Conservation (phyloP, 2,797 vertebrate genomes). For the Ceryle rudis region DNA sequence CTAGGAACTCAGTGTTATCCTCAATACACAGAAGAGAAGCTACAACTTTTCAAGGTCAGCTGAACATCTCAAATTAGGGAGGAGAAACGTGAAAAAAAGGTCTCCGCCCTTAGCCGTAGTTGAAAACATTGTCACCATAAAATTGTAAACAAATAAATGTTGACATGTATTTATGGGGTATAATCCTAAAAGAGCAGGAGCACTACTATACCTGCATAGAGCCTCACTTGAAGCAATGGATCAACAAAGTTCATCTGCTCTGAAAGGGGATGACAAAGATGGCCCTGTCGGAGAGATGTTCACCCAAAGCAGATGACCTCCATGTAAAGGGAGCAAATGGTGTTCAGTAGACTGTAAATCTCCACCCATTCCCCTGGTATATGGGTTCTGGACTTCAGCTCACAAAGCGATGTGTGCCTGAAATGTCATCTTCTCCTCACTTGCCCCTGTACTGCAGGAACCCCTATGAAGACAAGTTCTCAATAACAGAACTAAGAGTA, state of each 20-base stretch:
- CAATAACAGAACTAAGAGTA: neutral
- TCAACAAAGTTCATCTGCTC: neutral
- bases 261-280: neutral
- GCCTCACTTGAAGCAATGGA: accelerated
- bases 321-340: neutral
- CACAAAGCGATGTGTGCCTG: neutral
- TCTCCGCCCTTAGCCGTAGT: neutral
- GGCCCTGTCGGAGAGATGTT: neutral
- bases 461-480: neutral
- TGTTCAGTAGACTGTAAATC: neutral
- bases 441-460: neutral
- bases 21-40: constrained; percentile 49
- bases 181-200: neutral
- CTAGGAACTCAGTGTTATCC: constrained; percentile 64
- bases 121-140: neutral
- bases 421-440: neutral
- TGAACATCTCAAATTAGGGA: constrained; percentile 21
- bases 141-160: neutral
- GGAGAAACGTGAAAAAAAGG: neutral
- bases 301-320: neutral
- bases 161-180: neutral
- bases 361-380: neutral
- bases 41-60: constrained; percentile 77
- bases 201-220: neutral
- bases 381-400: neutral